Percentiles rank a stretch among this genome's conserved stretches.
Evolutionary conservation across 2,888 invertebrate genomes (phyloP).

Genomic region (Druceiella hillmani): DNA sequence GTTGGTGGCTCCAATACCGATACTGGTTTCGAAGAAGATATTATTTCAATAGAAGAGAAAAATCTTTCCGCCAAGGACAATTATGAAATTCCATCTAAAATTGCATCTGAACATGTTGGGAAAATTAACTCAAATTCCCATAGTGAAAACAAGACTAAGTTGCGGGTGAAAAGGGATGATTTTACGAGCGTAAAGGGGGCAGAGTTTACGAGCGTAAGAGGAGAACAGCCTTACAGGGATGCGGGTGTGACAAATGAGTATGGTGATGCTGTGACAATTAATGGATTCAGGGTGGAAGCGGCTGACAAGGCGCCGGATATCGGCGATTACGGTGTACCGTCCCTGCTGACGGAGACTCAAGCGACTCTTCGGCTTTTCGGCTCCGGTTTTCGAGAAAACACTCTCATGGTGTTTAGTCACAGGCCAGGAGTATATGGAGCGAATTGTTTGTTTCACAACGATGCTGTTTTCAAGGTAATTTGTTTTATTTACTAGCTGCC

Average conservation of each 20-base stretch:
- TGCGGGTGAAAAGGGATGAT: too few relatives aligned
- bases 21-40: too few relatives aligned
- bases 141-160: too few relatives aligned
- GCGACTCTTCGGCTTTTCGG: slow-evolving; percentile 67
- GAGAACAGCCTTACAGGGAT: slow-evolving; percentile 15
- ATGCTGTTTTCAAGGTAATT: too few relatives aligned
- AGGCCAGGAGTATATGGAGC: slow-evolving; percentile 47
- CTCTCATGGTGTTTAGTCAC: slow-evolving; percentile 68
- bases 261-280: slow-evolving; percentile 32
- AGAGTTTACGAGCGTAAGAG: background rate
- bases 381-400: slow-evolving; percentile 56
- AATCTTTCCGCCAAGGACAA: too few relatives aligned
- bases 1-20: too few relatives aligned
- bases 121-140: too few relatives aligned
- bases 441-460: slow-evolving; percentile 61
- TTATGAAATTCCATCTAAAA: too few relatives aligned
- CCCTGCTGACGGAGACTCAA: slow-evolving; percentile 55
- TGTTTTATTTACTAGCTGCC: too few relatives aligned
- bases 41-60: too few relatives aligned
- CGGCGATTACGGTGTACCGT: slow-evolving; percentile 58
- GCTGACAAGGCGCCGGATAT: slow-evolving; percentile 52
- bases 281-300: slow-evolving; percentile 54
- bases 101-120: too few relatives aligned
- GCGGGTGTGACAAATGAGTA: slow-evolving; percentile 28
- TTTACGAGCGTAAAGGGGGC: too few relatives aligned